Evolutionary conservation across 2,113 vertebrate genomes (phyloP).

Genomic region (Pelecanoides urinatrix): DNA sequence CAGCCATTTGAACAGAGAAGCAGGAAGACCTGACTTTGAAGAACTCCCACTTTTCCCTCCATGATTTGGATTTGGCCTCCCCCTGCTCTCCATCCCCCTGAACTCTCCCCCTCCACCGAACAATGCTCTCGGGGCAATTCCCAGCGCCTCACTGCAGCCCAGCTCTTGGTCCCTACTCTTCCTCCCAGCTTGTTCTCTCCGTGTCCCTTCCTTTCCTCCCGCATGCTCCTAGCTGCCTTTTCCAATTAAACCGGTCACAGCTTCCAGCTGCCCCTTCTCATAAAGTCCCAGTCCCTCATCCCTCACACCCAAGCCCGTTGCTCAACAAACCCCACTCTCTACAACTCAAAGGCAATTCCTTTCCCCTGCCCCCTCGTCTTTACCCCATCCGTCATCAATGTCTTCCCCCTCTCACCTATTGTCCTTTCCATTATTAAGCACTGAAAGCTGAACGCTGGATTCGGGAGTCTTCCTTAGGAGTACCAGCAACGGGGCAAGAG

Average conservation of each 20-base stretch:
- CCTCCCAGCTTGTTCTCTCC: background rate
- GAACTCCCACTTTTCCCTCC: background rate
- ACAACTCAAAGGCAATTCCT: background rate
- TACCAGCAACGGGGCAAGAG: background rate
- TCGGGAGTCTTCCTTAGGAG: background rate
- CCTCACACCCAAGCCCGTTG: background rate
- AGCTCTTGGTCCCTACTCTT: background rate
- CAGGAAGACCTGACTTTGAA: background rate
- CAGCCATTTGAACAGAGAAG: background rate
- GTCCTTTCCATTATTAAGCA: background rate
- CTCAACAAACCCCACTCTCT: background rate
- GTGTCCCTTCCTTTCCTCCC: background rate
- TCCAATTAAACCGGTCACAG: background rate
- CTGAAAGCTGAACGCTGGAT: background rate
- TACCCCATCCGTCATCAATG: background rate
- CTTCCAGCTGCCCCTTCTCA: background rate
- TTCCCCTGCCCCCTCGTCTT: background rate
- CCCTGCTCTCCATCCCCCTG: background rate
- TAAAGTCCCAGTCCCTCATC: background rate
- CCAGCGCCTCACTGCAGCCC: background rate
- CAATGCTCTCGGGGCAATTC: background rate
- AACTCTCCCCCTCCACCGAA: background rate
- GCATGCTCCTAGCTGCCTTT: background rate
- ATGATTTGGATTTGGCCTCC: accelerated
- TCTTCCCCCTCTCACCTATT: background rate